Percentiles rank a stretch among this genome's conserved stretches.
phyloP scores from a whole-genome alignment of 2,113 vertebrate species.

The Rissa tridactyla region DNA sequence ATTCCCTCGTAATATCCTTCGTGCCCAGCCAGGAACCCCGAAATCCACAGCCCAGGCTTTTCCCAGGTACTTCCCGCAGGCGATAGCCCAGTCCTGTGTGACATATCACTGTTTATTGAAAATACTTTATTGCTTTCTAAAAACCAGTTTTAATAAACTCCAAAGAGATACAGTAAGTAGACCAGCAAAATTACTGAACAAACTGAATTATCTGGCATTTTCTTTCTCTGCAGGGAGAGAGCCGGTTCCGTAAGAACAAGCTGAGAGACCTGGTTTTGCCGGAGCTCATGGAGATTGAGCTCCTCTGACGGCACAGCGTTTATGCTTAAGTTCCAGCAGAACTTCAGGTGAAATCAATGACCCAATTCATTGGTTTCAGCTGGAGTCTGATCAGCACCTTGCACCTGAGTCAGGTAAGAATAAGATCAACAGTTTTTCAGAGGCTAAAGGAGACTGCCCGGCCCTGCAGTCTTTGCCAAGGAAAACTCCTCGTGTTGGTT shows the following conservation, averaged over 20 bases:
- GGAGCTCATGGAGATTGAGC: neutral
- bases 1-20: neutral
- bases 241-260: neutral
- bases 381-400: conserved; percentile 45
- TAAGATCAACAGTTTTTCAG: conserved; percentile 16
- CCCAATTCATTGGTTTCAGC: neutral
- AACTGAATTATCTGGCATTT: neutral
- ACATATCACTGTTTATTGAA: neutral
- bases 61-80: neutral
- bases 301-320: neutral
- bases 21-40: accelerated
- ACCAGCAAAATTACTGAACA: neutral
- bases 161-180: neutral
- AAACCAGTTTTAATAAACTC: neutral
- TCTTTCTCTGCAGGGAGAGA: neutral
- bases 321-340: neutral
- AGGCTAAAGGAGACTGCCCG: neutral
- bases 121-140: conserved; percentile 22
- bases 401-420: conserved; percentile 47
- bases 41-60: neutral
- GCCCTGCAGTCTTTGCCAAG: neutral
- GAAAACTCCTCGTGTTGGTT: neutral
- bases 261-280: neutral
- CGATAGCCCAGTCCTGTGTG: accelerated
- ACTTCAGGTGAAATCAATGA: neutral